Percentiles rank a stretch among this genome's conserved stretches.
phyloP scores from a whole-genome alignment of 2,113 vertebrate genomes.

The Meriones unguiculatus region DNA sequence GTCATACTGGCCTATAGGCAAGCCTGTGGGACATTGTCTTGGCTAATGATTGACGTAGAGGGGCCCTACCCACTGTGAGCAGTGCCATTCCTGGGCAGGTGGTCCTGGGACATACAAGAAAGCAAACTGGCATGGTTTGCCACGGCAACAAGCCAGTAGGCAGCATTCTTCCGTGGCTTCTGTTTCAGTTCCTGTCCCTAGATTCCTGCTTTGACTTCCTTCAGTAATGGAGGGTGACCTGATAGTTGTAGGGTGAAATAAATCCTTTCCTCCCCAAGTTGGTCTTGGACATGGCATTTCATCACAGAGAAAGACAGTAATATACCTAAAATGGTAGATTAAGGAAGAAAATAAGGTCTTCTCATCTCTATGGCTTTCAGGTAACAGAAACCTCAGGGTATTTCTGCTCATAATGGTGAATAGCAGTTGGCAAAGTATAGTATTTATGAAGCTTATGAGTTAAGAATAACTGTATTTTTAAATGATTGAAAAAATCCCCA shows the following conservation, averaged over 20 bases:
- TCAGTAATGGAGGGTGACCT: not conserved
- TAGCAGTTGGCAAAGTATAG: not conserved
- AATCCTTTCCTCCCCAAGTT: not conserved
- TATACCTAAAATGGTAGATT: not conserved
- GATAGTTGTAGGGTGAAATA: not conserved
- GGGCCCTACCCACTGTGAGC: not conserved
- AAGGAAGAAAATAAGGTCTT: slow-evolving; percentile 53
- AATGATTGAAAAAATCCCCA: not conserved
- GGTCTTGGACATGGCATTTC: not conserved
- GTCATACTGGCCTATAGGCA: not conserved
- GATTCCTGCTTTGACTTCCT: not conserved
- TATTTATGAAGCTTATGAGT: not conserved
- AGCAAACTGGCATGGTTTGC: too few species aligned
- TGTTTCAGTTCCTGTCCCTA: not conserved
- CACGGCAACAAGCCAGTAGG: not conserved
- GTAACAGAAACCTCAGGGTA: slow-evolving; percentile 30
- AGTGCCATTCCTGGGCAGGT: not conserved
- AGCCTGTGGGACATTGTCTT: not conserved
- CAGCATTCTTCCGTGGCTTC: not conserved
- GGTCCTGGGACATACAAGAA: not conserved
- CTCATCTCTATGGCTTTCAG: not conserved
- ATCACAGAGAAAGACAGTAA: not conserved
- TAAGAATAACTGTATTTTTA: slow-evolving; percentile 33
- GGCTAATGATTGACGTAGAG: not conserved
- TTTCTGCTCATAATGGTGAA: not conserved